Evolutionary conservation across 1,140 invertebrate species (phyloP), one percentile per base, ranked within the genome.

Genomic region (Saccostrea cuccullata): DNA sequence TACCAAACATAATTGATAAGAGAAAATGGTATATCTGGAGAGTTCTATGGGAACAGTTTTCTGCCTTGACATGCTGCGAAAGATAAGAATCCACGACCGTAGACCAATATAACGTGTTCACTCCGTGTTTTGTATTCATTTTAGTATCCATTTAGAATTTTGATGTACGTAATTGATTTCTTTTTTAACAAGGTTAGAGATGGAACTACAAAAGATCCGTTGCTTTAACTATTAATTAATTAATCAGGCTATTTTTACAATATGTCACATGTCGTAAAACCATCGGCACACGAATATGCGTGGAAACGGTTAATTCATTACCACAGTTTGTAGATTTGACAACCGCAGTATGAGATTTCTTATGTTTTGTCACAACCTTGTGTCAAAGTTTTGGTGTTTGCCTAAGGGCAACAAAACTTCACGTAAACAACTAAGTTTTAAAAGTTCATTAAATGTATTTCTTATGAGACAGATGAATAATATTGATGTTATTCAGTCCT

Each of bases 291-390:
- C 70, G 70, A 77, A 15, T 77, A 15, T 47, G 36, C 70, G 70
- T 77, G 11, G 70, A 67, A 23, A 67, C 23, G 60, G 20, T 67
- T 47, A 47, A 47, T 13, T 4, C 58, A 5, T 64, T 64, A 20
- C n/a, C 58, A 6, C 17, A 64, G 17, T 64, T 20, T 20, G 58
- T 64, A 64, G 58, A 64, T 77, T 77, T 77, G 70, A 77, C 70
- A 77, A 77, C 70, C 60, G 60, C 20, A 67, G 23, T 17, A 67
- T 67, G 60, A 67, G 23, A 67, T 8, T 17, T 30, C 70, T 15
- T 77, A 36, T 77, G 70, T 77, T 77, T 77, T 77, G 70, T 77
- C 70, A 77, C 70, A 77, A 77, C 70, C 70, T 77, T 30, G 26
- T 77, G 70, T 77, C 70, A 77, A 77, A 77, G 6, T 77, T 77